Evolutionary conservation across 1,140 invertebrate genomes (phyloP), one percentile per base, ranked within the genome.

Genomic region (Metopolophium dirhodum): DNA sequence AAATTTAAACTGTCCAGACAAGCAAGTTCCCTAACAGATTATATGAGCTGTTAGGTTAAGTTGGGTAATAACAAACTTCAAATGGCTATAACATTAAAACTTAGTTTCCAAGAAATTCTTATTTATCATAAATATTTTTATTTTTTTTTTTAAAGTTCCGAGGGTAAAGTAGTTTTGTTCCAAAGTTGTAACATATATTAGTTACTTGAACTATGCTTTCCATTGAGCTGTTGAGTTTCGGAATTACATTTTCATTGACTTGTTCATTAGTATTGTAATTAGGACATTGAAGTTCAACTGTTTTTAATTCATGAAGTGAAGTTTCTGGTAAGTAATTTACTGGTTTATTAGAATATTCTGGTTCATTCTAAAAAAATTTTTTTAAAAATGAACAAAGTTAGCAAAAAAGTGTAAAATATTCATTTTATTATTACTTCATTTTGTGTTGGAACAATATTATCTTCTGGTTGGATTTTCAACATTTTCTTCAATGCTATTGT

Each of bases 401-500:
- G 14, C n/a, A 54, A 54, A 30, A 91, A 82, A 23, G 26, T 82
- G 1, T 35, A 49, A 18, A 35, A 92, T 51, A 37, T 37, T 92
- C 35, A n/a, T 51, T 83, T 83, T 82, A 26, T 85, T 30, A 26
- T 85, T 41, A 26, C 41, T 86, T 93, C 35, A 93, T 54, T 93
- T 20, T 37, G 23, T 9, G 41, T 1, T 86, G 37, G 11, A 83
- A 54, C 22, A 54, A 45, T 26, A 85, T 57, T 57, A 9, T 57
- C 82, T n/a, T 93, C 91, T 9, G 82, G 23, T 93, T 86, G 49
- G 22, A 93, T 93, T 93, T 85, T 93, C 6, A 93, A 86, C 49
- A 93, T 57, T 93, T 86, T 93, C 26, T 93, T 93, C 8, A 93
- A 83, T 85, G 82, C 37, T 2, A 93, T 45, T 45, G 91, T 86